A percentile compares a stretch with the other conserved stretches of the same genome.
phyloP scores from a whole-genome alignment of 1,140 invertebrate species.

The Andrena cerasifolii region DNA sequence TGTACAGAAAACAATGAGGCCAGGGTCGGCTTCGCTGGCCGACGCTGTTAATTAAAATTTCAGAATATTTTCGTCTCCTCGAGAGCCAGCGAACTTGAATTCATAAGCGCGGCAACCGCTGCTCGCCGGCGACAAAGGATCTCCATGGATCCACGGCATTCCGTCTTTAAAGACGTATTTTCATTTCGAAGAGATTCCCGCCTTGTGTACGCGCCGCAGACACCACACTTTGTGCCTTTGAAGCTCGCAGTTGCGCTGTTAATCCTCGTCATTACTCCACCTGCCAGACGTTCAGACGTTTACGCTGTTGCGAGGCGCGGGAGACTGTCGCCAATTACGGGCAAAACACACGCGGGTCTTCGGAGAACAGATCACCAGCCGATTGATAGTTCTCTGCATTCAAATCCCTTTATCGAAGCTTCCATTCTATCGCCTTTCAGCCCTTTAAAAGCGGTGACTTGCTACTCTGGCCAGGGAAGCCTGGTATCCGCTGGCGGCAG shows the following conservation, averaged over 20 bases:
- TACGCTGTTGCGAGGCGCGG: neutral
- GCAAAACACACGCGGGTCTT: slow-evolving; percentile 6
- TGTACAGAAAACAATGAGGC: slow-evolving; percentile 43
- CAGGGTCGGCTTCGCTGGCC: slow-evolving; percentile 4
- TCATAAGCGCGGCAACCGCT: neutral
- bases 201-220: neutral
- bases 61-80: slow-evolving; percentile 45
- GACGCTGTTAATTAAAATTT: slow-evolving; percentile 57
- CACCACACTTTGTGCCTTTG: neutral
- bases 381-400: neutral
- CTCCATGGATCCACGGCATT: slow-evolving; percentile 31
- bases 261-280: slow-evolving; percentile 3
- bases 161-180: slow-evolving; percentile 20
- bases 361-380: neutral
- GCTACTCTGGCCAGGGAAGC: slow-evolving; percentile 1
- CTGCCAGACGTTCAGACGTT: neutral
- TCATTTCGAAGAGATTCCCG: slow-evolving; percentile 7
- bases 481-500: neutral
- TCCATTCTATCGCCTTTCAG: slow-evolving; percentile 21
- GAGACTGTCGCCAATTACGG: slow-evolving; percentile 18
- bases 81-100: neutral
- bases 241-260: neutral
- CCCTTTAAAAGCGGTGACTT: slow-evolving; percentile 49
- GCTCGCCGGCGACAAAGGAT: slow-evolving; percentile 42
- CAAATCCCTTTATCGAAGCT: slow-evolving; percentile 1